Conservation (phyloP, 2,113 vertebrate genomes). For the Polypterus bichir region DNA sequence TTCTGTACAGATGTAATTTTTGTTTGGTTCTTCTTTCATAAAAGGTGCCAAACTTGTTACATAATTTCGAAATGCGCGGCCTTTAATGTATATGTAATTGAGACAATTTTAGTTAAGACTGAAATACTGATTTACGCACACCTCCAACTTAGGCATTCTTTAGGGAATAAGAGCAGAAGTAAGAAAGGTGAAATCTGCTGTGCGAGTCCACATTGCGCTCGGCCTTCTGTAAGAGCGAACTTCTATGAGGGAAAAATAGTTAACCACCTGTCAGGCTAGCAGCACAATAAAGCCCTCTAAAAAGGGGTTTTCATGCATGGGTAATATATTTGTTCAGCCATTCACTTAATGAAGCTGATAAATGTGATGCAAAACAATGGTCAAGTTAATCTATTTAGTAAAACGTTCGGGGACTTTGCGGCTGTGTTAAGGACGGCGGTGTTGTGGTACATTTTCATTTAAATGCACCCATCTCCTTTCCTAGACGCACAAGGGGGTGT, state of each 20-base stretch:
- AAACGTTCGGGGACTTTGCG: slow-evolving; percentile 71
- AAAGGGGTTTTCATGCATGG: slow-evolving; percentile 87
- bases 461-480: slow-evolving; percentile 58
- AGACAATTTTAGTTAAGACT: no score
- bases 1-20: no score
- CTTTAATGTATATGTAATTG: no score
- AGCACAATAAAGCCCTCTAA: slow-evolving; percentile 66
- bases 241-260: slow-evolving; percentile 61
- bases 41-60: no score
- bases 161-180: no score
- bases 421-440: slow-evolving; percentile 60
- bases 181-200: no score
- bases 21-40: no score
- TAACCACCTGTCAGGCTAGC: slow-evolving; percentile 90
- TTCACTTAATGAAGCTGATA: slow-evolving; percentile 94
- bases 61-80: no score
- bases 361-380: slow-evolving; percentile 78
- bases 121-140: no score
- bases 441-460: slow-evolving; percentile 58
- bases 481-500: slow-evolving; percentile 34
- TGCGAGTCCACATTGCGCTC: no score
- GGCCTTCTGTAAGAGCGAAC: no score
- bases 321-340: slow-evolving; percentile 96
- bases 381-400: slow-evolving; percentile 93
- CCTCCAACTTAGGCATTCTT: no score